Base-by-base conservation (phyloP, 2,888 invertebrate species). In the Scaptomyza polygonia region DNA sequence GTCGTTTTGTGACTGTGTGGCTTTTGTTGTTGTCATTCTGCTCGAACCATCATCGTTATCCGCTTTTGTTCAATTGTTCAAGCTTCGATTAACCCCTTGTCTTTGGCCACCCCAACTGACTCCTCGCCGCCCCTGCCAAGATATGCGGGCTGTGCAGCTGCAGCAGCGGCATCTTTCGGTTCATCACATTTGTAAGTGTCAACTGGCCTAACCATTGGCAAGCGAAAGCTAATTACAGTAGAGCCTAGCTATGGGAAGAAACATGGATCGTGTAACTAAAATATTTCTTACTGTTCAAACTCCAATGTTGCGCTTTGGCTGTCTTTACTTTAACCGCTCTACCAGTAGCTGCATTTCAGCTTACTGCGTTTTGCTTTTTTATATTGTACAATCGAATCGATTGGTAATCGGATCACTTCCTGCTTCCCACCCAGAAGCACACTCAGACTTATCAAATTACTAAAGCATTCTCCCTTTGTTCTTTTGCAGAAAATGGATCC, bases 401-500 rank as follows among this genome's bases (percentile, higher is more conserved):
- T 56, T 39, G 51, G 64, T 73, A 79, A 75, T 65, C 62, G 66
- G 59, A 79, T 56, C 59, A 32, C 58, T 72, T 72, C 59, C 68
- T 72, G 67, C 40, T 66, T 40, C 45, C 25, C 39, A 14, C 14
- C 45, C 42, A 47, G 12, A 8, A 42, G 1, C 48, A 12, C 9
- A 42, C n/a, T 5, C 14, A 14, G 14, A 8, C 36, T 14, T 36
- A 36, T 52, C 43, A 27, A 48, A 30, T 69, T 57, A 21, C 42
- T 51, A 47, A 59, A 63, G 57, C 30, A 3, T 30, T 18, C 44
- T n/a, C 7, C 25, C 21, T 48, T 92, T 93, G 93, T 91, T 92
- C 6, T 36, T 11, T 29, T 93, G 88, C 92, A 94, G 91, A 94
- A 94, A 91, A 94, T 95, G 90, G 95, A 95, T 92, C 96, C 96